Evolutionary conservation across 2,888 invertebrate species (phyloP).

Genomic region (Cephus pygmeus): DNA sequence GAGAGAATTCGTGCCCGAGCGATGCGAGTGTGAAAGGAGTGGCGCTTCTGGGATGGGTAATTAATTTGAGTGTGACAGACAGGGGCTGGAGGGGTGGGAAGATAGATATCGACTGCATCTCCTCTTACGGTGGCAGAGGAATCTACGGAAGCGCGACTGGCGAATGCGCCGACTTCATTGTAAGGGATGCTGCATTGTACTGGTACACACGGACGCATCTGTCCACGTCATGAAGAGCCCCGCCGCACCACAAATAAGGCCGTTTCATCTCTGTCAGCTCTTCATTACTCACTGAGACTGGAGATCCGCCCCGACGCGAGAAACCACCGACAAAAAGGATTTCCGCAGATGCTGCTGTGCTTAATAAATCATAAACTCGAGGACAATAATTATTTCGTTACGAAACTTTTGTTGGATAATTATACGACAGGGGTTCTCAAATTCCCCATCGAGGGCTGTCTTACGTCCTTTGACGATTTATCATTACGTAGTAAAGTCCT

Average conservation of each 20-base stretch:
- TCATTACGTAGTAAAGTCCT: neutral
- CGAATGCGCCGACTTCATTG: constrained; percentile 22
- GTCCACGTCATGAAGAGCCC: constrained; percentile 15
- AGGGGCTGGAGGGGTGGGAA: constrained; percentile 27
- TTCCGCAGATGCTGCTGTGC: constrained; percentile 28
- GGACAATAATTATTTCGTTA: constrained; percentile 13
- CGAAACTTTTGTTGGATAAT: constrained; percentile 11
- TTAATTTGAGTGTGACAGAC: constrained; percentile 42
- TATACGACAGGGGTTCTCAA: neutral
- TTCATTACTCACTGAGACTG: constrained; percentile 43
- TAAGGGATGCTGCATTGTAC: constrained; percentile 4
- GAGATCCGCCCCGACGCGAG: constrained; percentile 13
- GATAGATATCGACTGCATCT: constrained; percentile 36
- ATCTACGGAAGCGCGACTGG: constrained; percentile 26
- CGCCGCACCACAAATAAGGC: constrained; percentile 41
- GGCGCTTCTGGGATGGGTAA: constrained; percentile 33
- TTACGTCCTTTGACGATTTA: neutral
- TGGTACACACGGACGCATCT: constrained; percentile 17
- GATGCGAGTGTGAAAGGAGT: constrained; percentile 17
- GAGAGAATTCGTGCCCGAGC: constrained; percentile 1
- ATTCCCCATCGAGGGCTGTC: neutral
- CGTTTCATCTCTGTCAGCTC: constrained; percentile 48
- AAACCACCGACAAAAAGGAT: constrained; percentile 34
- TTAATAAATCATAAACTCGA: constrained; percentile 29
- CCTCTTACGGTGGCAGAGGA: constrained; percentile 30